These are phyloP conservation scores for Leptura quadrifasciata DNA, from an alignment of 2,888 invertebrate genomes.

Conservation along the genomic window DNA sequence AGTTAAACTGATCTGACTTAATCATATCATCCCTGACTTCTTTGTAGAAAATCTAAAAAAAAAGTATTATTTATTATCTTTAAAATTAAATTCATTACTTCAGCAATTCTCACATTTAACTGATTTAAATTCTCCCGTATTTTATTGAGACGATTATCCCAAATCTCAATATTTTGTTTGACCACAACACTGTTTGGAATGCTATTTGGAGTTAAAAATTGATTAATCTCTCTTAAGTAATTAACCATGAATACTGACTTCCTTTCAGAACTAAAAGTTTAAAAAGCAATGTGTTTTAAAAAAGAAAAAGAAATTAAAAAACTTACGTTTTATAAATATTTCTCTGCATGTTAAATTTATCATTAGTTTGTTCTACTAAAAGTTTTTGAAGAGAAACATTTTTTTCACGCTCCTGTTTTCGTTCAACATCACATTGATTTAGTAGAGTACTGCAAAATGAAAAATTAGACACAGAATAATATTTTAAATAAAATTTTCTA, in stretches of 20 bases:
- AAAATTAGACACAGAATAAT: neutral
- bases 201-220: slow-evolving; percentile 20
- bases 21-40: slow-evolving; percentile 38
- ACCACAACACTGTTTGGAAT: slow-evolving; percentile 5
- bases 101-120: slow-evolving; percentile 14
- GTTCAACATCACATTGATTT: slow-evolving; percentile 11
- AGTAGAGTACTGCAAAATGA: neutral
- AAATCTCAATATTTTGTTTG: slow-evolving; percentile 28
- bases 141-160: neutral
- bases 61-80: neutral
- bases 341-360: slow-evolving; percentile 41
- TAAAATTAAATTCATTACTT: too few relatives aligned
- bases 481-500: neutral
- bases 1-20: slow-evolving; percentile 27
- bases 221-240: slow-evolving; percentile 13
- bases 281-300: neutral
- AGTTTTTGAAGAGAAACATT: slow-evolving; percentile 40
- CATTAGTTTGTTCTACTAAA: slow-evolving; percentile 37
- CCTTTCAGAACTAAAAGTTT: slow-evolving; percentile 25
- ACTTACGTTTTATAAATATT: slow-evolving; percentile 39
- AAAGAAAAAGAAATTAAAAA: too few relatives aligned
- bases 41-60: slow-evolving; percentile 37
- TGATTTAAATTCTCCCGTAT: neutral
- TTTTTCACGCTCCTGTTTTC: slow-evolving; percentile 19
- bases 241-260: slow-evolving; percentile 15